Evolutionary conservation across 37 sponge, comb jelly and placozoan species (phyloP), one percentile per base, ranked within the genome.

Genomic region (Aplysina aerophoba): DNA sequence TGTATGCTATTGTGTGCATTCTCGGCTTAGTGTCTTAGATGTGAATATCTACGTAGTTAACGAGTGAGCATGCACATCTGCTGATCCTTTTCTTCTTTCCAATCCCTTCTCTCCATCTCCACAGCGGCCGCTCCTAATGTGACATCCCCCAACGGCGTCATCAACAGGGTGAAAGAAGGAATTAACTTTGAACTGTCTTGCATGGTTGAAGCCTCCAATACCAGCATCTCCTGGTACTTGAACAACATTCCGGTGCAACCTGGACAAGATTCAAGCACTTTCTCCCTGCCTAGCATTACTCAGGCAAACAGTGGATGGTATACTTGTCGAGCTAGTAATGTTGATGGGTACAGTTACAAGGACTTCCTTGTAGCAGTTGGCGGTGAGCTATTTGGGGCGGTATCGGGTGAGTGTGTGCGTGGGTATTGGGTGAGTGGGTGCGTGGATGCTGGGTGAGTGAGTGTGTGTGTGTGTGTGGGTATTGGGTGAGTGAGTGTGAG

Each of bases 401-500:
- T 3, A 3, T 3, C 50, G 8, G 6, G 34, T 25, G 71, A 6
- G 71, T 25, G n/a, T 4, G n/a, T 22, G 27, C 11, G 25, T 62
- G 63, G 28, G 28, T 30, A 35, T 24, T 69, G 71, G 13, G 71
- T 69, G 71, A 30, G 71, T 69, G 71, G 13, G 71, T n/a, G 71
- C 30, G 71, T 25, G 33, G 0, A 35, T 69, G 71, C 30, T 33
- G 1, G 71, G 71, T 69, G 71, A 30, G 71, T 69, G 71, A 30
- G 71, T 69, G 71, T 69, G 71, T n/a, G 71, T 69, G 71, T 25
- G 33, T n/a, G 71, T 69, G 71, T 69, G 71, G 1, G 71, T 69
- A 35, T 3, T 65, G 66, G 22, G 66, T 65, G 66, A 30, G 66
- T 65, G 66, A 30, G 66, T 65, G 66, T 65, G 66, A 30, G 66